A percentile compares a stretch with the other conserved stretches of the same genome.
Evolutionary conservation across 2,113 vertebrate genomes (phyloP).

Genomic region (Hypomesus transpacificus): DNA sequence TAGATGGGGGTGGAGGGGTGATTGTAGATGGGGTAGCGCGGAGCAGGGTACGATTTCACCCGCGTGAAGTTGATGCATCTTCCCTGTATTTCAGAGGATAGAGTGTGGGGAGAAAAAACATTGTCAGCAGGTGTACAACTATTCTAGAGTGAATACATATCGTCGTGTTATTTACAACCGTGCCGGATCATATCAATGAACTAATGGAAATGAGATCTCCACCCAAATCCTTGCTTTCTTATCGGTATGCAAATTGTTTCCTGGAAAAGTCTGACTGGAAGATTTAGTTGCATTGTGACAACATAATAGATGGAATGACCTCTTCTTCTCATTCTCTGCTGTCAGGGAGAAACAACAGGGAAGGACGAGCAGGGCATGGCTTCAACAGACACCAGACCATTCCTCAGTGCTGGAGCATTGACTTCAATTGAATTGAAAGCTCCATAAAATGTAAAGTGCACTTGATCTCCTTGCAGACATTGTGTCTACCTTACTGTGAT

Average conservation of each 20-base stretch:
- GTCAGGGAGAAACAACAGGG: slow-evolving; percentile 40
- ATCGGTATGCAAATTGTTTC: no score
- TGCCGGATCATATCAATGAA: no score
- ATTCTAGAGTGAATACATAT: no score
- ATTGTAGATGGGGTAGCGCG: slow-evolving; percentile 86
- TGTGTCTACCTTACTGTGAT: slow-evolving; percentile 2
- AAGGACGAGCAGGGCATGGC: slow-evolving; percentile 30
- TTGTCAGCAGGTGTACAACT: no score
- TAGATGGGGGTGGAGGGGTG: slow-evolving; percentile 72
- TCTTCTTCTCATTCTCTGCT: neutral
- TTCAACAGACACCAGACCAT: slow-evolving; percentile 9
- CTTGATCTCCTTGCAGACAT: slow-evolving; percentile 16
- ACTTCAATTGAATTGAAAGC: slow-evolving; percentile 54
- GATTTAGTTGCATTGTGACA: no score
- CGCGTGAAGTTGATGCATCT: slow-evolving; percentile 90
- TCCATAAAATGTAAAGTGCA: slow-evolving; percentile 16
- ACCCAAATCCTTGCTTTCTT: no score
- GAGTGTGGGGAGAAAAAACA: neutral
- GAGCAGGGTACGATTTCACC: slow-evolving; percentile 72
- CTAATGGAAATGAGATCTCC: no score
- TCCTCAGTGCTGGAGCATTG: no score
- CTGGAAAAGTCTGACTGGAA: no score
- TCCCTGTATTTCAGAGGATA: slow-evolving; percentile 71
- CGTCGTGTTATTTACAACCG: no score
- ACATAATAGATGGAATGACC: no score